phyloP scores from a whole-genome alignment of 2,113 vertebrate genomes.

The Emydura subglobosa region DNA sequence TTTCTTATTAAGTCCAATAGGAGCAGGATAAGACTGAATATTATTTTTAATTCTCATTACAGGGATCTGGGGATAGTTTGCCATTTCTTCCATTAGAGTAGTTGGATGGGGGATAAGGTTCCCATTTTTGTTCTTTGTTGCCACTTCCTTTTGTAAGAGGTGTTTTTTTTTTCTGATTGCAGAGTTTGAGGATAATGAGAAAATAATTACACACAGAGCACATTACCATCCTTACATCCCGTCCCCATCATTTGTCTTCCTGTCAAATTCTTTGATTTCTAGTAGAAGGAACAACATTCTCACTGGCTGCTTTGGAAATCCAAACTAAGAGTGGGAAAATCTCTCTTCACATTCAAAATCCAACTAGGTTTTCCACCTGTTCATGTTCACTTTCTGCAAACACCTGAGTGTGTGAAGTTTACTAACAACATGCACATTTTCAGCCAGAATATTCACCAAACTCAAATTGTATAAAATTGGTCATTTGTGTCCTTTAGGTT shows the following conservation, averaged over 20 bases:
- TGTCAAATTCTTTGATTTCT: background rate
- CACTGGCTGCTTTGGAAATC: background rate
- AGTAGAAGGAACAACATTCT: background rate
- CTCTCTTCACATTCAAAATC: background rate
- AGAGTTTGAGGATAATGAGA: background rate
- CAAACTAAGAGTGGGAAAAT: background rate
- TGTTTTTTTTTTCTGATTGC: background rate
- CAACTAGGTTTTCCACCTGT: background rate
- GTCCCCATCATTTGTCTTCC: background rate
- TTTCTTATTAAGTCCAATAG: background rate
- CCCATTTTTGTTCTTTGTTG: background rate
- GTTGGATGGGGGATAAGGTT: fast-evolving
- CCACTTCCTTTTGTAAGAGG: background rate
- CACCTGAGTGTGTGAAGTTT: too few relatives aligned
- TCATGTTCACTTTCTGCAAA: too few relatives aligned
- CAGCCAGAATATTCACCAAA: too few relatives aligned
- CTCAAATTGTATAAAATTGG: too few relatives aligned
- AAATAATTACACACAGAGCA: background rate
- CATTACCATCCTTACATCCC: background rate
- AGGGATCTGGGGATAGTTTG: background rate
- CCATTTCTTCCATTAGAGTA: background rate
- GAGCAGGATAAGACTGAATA: background rate
- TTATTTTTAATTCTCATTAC: background rate
- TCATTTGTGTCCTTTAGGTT: too few relatives aligned
- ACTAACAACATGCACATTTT: too few relatives aligned